Evolutionary conservation across 2,113 vertebrate species (phyloP), one percentile per base, ranked within the genome.

Genomic region (Grammomys surdaster): DNA sequence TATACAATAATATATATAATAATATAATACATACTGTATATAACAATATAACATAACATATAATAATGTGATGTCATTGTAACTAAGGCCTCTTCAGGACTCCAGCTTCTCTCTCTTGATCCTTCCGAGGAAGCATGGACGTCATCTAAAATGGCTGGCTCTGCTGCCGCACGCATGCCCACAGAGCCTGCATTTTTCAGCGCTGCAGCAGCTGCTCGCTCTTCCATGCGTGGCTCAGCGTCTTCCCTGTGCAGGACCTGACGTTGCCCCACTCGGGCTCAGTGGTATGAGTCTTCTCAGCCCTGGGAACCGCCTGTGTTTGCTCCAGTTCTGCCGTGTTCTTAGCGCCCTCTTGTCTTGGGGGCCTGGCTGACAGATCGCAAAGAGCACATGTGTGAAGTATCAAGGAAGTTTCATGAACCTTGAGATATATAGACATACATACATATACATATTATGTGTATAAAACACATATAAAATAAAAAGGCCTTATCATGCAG

Each of bases 101-200:
- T 88, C 78, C 81, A 92, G 1, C 81, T 54, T 93, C 51, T 63
- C 51, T 63, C 91, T 84, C 65, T 89, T 22, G 17, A 8, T 80
- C 72, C 82, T 90, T 78, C 56, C 11, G 82, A 67, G 28, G 40
- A 43, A 19, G 82, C 91, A 36, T 46, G 43, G 4, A 31, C 56
- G 46, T 87, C 76, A 77, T 58, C 14, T 70, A 40, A 88, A 75
- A 56, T 85, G 82, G 17, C 51, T 13, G 26, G 22, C 69, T 88
- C 56, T 65, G 24, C 85, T 58, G 72, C 5, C 46, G 9, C 58
- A 48, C 24, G 20, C 20, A 31, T 58, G 16, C 65, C 63, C n/a
- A 65, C 65, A 40, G 22, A 1, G 33, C 56, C 36, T 20, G 36
- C 60, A 2, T 77, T 56, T 46, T 91, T 63, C 31, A 7, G 72